phyloP scores from a whole-genome alignment of 37 sponge, comb jelly and placozoan species.

The Spongilla lacustris region DNA sequence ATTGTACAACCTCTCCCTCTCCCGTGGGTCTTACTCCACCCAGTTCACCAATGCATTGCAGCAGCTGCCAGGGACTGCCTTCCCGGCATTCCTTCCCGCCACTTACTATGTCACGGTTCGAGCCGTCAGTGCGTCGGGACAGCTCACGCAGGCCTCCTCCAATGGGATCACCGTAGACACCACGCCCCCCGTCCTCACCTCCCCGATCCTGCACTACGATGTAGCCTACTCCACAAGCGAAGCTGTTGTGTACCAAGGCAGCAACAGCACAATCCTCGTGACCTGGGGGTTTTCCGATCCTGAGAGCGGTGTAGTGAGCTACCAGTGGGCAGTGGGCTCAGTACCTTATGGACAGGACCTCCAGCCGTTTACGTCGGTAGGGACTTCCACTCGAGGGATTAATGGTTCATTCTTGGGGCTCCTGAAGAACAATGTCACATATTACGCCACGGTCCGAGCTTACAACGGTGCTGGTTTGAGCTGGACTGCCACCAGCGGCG shows the following conservation, averaged over 20 bases:
- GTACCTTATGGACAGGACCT: slow-evolving; percentile 35
- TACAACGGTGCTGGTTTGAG: slow-evolving; percentile 77
- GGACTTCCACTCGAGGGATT: slow-evolving; percentile 31
- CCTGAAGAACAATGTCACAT: slow-evolving; percentile 61
- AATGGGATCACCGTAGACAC: slow-evolving; percentile 79
- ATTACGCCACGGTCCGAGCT: slow-evolving; percentile 73
- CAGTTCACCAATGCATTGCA: background rate
- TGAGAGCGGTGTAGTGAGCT: slow-evolving; percentile 76
- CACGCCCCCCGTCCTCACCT: slow-evolving; percentile 56
- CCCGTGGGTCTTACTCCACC: slow-evolving; percentile 27
- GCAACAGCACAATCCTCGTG: slow-evolving; percentile 66
- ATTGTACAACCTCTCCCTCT: slow-evolving; percentile 59
- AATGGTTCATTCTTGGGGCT: slow-evolving; percentile 35
- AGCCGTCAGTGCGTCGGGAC: slow-evolving; percentile 80
- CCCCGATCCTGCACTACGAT: slow-evolving; percentile 67
- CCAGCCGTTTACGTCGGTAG: slow-evolving; percentile 53
- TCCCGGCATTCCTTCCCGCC: slow-evolving; percentile 56
- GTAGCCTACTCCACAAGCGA: slow-evolving; percentile 52
- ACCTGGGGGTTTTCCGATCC: slow-evolving; percentile 71
- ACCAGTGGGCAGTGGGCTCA: slow-evolving; percentile 80
- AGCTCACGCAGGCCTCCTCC: slow-evolving; percentile 16
- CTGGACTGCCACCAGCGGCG: slow-evolving; percentile 38
- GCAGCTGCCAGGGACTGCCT: background rate
- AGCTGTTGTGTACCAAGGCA: slow-evolving; percentile 67
- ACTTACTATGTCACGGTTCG: slow-evolving; percentile 72